A percentile compares a stretch with the other conserved stretches of the same genome.
These are phyloP conservation scores for Drosophila tristis DNA, from an alignment of 1,140 invertebrate species.

Conservation along the genomic window DNA sequence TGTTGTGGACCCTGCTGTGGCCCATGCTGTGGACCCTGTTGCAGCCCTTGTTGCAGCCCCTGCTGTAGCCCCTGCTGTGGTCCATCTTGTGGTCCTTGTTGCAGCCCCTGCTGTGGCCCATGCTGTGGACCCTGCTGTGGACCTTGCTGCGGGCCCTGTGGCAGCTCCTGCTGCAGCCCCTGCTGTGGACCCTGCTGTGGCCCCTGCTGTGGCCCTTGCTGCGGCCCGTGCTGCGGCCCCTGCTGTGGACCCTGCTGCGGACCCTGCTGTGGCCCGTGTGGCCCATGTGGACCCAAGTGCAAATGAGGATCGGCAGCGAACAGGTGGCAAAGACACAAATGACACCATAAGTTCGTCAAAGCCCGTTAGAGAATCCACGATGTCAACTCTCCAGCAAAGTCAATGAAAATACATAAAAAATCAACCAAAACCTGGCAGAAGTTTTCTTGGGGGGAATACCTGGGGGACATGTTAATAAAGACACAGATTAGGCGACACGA, in stretches of 20 bases:
- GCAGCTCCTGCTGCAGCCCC: conserved; percentile 4
- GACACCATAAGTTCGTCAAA: conserved; percentile 20
- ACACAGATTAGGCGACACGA: conserved; percentile 27
- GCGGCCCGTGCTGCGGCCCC: conserved; percentile 22
- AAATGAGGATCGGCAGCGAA: conserved; percentile 14
- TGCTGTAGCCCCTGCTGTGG: conserved; percentile 45
- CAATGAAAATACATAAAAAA: conserved; percentile 29
- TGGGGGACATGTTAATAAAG: conserved; percentile 58
- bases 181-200: conserved; percentile 10
- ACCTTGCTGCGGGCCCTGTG: conserved; percentile 26
- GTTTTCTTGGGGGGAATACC: conserved; percentile 3
- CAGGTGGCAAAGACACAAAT: conserved; percentile 8
- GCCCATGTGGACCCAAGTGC: conserved; percentile 27
- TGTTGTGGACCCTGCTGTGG: conserved; percentile 23
- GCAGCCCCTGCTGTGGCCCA: conserved; percentile 34
- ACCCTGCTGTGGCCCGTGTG: conserved; percentile 17
- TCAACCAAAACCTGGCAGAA: conserved; percentile 12
- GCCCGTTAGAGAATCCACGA: conserved; percentile 29
- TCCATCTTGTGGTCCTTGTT: conserved; percentile 39
- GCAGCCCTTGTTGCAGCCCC: conserved; percentile 25
- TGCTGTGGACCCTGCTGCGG: conserved; percentile 16
- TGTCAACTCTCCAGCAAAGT: conserved; percentile 1
- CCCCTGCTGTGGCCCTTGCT: conserved; percentile 25
- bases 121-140: conserved; percentile 44
- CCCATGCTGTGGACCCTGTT: conserved; percentile 33